Percentiles rank a stretch among this genome's conserved stretches.
Evolutionary conservation across 2,888 invertebrate species (phyloP).

Genomic region (Dusona sp.): DNA sequence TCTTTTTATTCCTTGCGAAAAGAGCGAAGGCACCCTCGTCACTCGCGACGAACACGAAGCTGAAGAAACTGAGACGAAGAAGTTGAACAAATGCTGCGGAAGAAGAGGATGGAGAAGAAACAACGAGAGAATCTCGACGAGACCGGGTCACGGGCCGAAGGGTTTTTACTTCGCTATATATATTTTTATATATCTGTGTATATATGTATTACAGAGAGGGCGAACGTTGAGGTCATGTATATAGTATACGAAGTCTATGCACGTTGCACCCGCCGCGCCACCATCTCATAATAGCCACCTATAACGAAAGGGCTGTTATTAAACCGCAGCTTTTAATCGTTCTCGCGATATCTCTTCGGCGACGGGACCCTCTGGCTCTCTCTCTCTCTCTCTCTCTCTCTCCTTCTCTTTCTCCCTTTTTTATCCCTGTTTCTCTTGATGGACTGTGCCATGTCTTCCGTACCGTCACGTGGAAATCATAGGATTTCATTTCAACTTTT

Average conservation of each 20-base stretch:
- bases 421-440: slow-evolving; percentile 25
- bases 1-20: slow-evolving; percentile 36
- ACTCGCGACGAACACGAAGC: slow-evolving; percentile 57
- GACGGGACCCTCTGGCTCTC: slow-evolving; percentile 45
- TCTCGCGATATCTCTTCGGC: slow-evolving; percentile 72
- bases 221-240: slow-evolving; percentile 61
- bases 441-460: slow-evolving; percentile 57
- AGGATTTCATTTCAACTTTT: slow-evolving; percentile 53
- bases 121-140: slow-evolving; percentile 69
- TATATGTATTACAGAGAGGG: slow-evolving; percentile 17
- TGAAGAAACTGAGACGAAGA: slow-evolving; percentile 42
- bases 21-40: slow-evolving; percentile 68
- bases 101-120: slow-evolving; percentile 42
- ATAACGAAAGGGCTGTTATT: slow-evolving; percentile 80
- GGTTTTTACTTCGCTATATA: slow-evolving; percentile 50
- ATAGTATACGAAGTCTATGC: slow-evolving; percentile 60
- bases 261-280: slow-evolving; percentile 63
- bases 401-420: background rate
- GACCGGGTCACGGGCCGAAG: slow-evolving; percentile 69
- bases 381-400: slow-evolving; percentile 8
- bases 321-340: slow-evolving; percentile 81
- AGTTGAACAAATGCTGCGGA: slow-evolving; percentile 30
- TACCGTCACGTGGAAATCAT: slow-evolving; percentile 65
- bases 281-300: slow-evolving; percentile 78
- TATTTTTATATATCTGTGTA: background rate